These are phyloP conservation scores for Drosophila borealis DNA, from an alignment of 2,888 invertebrate species.

Conservation along the genomic window DNA sequence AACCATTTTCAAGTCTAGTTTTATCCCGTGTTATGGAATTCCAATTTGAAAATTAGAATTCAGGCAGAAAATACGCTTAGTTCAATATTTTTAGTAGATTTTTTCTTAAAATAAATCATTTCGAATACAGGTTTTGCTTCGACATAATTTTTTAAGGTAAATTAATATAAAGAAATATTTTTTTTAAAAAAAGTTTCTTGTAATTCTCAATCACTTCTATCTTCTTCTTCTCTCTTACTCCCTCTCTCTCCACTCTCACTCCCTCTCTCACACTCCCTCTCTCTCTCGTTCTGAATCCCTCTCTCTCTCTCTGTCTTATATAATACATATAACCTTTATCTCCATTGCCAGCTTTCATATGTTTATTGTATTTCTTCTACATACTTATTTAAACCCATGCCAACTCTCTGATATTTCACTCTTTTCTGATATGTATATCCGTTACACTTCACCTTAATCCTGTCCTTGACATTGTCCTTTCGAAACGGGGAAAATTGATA, in stretches of 20 bases:
- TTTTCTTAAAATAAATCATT: too few species aligned
- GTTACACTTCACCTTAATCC: constrained; percentile 19
- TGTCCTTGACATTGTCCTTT: constrained; percentile 34
- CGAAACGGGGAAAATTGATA: constrained; percentile 45
- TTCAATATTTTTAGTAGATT: too few species aligned
- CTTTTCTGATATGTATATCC: constrained; percentile 11
- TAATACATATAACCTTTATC: background rate
- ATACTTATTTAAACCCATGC: background rate
- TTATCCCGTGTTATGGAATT: too few species aligned
- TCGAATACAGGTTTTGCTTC: too few species aligned
- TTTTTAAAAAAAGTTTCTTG: too few species aligned
- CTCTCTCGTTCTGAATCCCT: background rate
- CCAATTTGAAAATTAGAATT: too few species aligned
- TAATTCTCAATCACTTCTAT: too few species aligned
- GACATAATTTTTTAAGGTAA: too few species aligned
- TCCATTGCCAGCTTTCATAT: background rate
- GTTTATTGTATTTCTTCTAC: background rate
- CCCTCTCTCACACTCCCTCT: background rate
- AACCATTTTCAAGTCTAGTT: too few species aligned
- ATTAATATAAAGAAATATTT: too few species aligned
- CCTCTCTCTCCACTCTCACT: background rate
- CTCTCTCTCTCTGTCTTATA: background rate
- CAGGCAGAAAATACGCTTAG: too few species aligned
- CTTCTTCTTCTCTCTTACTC: background rate
- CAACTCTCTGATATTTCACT: background rate